phyloP scores from a whole-genome alignment of 2,888 invertebrate species.

The Cyaniris semiargus region DNA sequence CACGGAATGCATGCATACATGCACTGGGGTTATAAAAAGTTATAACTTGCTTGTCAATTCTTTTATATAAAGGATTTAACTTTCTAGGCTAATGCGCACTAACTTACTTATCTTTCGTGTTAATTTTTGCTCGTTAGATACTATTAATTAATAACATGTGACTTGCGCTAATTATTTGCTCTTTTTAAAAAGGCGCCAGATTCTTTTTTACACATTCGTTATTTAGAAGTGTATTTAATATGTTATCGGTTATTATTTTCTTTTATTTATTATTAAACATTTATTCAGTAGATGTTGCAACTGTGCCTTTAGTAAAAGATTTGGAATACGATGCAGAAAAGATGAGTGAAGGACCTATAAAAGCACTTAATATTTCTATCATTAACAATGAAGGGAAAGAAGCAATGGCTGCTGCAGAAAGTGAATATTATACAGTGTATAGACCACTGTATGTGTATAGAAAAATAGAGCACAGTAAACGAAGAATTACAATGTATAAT shows the following conservation, averaged over 20 bases:
- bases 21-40: neutral
- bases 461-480: constrained; percentile 66
- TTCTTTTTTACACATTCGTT: neutral
- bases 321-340: neutral
- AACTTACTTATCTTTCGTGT: neutral
- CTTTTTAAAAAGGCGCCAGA: neutral
- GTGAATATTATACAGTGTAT: constrained; percentile 57
- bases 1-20: no score
- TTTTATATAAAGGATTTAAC: neutral
- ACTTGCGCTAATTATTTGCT: neutral
- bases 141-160: neutral
- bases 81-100: neutral
- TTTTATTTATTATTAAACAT: neutral
- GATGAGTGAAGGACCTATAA: neutral
- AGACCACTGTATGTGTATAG: constrained; percentile 66
- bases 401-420: constrained; percentile 55
- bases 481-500: constrained; percentile 69
- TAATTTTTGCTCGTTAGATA: constrained; percentile 1
- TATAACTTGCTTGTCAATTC: neutral
- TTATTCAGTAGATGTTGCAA: neutral
- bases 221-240: neutral
- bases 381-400: constrained; percentile 38
- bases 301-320: neutral
- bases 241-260: neutral
- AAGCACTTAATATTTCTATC: neutral